Base-by-base conservation (phyloP, 2,888 invertebrate species). In the Cecidostiba fungosa region DNA sequence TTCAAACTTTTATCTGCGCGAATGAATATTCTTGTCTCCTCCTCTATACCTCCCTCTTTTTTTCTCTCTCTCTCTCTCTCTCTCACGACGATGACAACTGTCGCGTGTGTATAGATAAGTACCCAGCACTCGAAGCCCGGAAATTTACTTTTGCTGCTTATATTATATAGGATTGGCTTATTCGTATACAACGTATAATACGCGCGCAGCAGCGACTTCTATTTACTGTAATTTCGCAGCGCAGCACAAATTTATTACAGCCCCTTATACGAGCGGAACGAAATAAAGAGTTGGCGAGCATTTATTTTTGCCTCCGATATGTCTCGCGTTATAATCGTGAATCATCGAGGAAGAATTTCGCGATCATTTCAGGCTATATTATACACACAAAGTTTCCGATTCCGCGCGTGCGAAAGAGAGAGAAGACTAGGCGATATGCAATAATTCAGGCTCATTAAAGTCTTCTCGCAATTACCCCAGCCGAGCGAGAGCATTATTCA, bases 51-150 rank as follows among this genome's bases (percentile, higher is more conserved):
- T n/a, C 26, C 14, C 10, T 66, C 43, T 66, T 10, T 54, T 36
- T 19, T 23, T 19, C 62, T 26, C 36, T 39, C n/a, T 19, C 26
- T 76, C n/a, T 76, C 54, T 50, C 43, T 26, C n/a, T 59, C 54
- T 19, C 54, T 59, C n/a, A 16, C 54, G n/a, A 16, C 32, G 47
- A 43, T 79, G 39, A 26, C 69, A 78, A 59, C 10, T 26, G 23
- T 62, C 29, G 39, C 36, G n/a, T 16, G 54, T 26, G 54, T 26
- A 16, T 26, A 16, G 23, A 16, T 26, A 16, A 26, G 19, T n/a
- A 66, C 76, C 76, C 47, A 69, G 76, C 69, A 62, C 77, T 78
- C 36, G 73, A 73, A 73, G 72, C 66, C 85, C 77, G 85, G 85
- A 85, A 82, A 81, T 82, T 81, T 77, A 43, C 74, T 77, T 70